A percentile compares a stretch with the other conserved stretches of the same genome.
Conservation (phyloP, 2,888 invertebrate species). For the Parnassius smintheus region DNA sequence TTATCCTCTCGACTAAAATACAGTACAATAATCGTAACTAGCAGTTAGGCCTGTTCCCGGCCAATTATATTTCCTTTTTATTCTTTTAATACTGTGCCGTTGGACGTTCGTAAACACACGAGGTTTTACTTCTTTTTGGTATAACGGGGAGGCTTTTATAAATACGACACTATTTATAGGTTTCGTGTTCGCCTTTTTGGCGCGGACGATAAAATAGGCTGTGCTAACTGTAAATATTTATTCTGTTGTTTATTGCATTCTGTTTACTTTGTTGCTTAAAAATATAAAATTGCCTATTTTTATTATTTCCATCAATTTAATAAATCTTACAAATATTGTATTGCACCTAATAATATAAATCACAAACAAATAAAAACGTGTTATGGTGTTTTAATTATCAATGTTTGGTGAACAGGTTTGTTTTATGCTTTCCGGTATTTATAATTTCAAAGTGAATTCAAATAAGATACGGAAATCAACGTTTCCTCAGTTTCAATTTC, state of each 20-base stretch:
- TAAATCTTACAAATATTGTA: too few relatives aligned
- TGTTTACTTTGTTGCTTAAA: too few relatives aligned
- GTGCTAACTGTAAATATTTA: background rate
- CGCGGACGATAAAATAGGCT: constrained; percentile 18
- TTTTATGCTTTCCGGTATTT: too few relatives aligned
- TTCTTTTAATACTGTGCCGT: constrained; percentile 29
- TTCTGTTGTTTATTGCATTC: background rate
- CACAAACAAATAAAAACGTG: too few relatives aligned
- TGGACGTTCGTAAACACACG: constrained; percentile 37
- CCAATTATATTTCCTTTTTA: constrained; percentile 22
- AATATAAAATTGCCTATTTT: too few relatives aligned
- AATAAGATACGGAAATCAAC: background rate
- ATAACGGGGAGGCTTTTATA: constrained; percentile 36
- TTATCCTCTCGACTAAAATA: constrained; percentile 25
- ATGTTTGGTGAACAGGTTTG: too few relatives aligned
- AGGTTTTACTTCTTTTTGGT: constrained; percentile 34
- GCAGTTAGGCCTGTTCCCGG: constrained; percentile 26
- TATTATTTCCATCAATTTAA: too few relatives aligned
- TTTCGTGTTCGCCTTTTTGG: constrained; percentile 20
- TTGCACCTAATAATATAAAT: too few relatives aligned
- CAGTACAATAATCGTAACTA: constrained; percentile 27
- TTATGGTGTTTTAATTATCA: too few relatives aligned
- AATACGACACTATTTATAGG: constrained; percentile 21
- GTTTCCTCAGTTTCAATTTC: too few relatives aligned
- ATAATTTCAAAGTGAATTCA: background rate